Conservation (phyloP, 2,888 invertebrate species). For the Lasioglossum figueresi region DNA sequence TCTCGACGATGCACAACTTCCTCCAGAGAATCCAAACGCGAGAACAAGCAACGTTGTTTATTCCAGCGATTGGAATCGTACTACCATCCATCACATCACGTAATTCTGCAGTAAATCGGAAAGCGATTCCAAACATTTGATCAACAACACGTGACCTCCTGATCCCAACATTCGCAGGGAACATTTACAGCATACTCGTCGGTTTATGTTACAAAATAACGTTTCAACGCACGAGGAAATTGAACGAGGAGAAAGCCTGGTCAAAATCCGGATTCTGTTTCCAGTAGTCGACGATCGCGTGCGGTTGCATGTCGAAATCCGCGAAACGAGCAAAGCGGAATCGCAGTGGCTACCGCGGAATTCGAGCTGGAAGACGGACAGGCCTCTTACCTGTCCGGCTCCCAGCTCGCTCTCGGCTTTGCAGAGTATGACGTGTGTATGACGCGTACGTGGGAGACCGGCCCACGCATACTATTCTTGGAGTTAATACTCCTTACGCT, state of each 20-base stretch:
- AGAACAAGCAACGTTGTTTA: slow-evolving; percentile 5
- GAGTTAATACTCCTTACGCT: slow-evolving; percentile 78
- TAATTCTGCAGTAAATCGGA: neutral
- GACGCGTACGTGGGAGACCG: slow-evolving; percentile 74
- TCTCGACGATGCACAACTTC: neutral
- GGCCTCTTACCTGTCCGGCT: slow-evolving; percentile 46
- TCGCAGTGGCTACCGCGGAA: slow-evolving; percentile 29
- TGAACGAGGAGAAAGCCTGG: neutral
- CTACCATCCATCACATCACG: neutral
- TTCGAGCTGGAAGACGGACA: slow-evolving; percentile 32
- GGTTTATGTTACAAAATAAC: neutral
- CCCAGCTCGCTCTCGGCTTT: neutral
- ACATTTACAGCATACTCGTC: neutral
- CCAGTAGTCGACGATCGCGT: neutral
- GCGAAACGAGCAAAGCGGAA: slow-evolving; percentile 22
- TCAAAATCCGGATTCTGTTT: neutral
- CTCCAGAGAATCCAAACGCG: neutral
- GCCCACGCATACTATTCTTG: slow-evolving; percentile 79
- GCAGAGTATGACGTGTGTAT: slow-evolving; percentile 57
- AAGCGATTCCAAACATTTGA: neutral
- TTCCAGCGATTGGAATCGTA: neutral
- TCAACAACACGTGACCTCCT: neutral
- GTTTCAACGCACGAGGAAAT: neutral
- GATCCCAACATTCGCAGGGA: neutral
- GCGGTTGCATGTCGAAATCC: slow-evolving; percentile 13